Base-by-base conservation (phyloP, 2,888 invertebrate genomes). In the Carterocephalus palaemon region DNA sequence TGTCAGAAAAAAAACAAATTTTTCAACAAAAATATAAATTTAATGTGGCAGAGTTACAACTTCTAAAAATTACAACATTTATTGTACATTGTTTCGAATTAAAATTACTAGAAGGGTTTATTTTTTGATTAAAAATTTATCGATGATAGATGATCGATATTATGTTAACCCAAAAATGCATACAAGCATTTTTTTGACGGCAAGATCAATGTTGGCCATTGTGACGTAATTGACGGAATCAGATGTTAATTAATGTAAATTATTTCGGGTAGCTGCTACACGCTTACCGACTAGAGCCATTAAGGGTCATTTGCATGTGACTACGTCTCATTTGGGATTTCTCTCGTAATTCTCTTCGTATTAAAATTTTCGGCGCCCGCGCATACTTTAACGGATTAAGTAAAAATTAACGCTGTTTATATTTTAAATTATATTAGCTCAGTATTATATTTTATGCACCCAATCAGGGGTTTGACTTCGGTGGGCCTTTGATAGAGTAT, bases 171-270 rank as follows among this genome's bases (percentile, higher is more conserved):
- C 10, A 1, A 17, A n/a, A 17, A 15, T 15, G 10, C n/a, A 4
- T 17, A 26, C 16, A 33, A 34, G 20, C 9, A 3, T 9, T 7
- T 8, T 12, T 9, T 37, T 16, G 31, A 15, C 36, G 5, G 23
- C 19, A 42, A 45, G 54, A 59, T 62, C 42, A 55, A 57, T 59
- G 61, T 51, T 47, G 28, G 29, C 17, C 40, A 61, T 63, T 62
- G 49, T 45, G 9, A 36, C 17, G 39, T 39, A 48, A 32, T 43
- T 43, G n/a, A n/a, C n/a, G n/a, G n/a, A n/a, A n/a, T 29, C 58
- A 59, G 63, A 73, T 74, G 67, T 61, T 66, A 73, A 75, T 76
- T 60, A 69, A 74, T 75, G 71, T 65, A 72, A 72, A 75, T 68
- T 62, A 62, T 60, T 51, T 31, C 31, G 36, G 28, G 51, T 17